Evolutionary conservation across 2,113 vertebrate species (phyloP).

Genomic region (Bos javanicus): DNA sequence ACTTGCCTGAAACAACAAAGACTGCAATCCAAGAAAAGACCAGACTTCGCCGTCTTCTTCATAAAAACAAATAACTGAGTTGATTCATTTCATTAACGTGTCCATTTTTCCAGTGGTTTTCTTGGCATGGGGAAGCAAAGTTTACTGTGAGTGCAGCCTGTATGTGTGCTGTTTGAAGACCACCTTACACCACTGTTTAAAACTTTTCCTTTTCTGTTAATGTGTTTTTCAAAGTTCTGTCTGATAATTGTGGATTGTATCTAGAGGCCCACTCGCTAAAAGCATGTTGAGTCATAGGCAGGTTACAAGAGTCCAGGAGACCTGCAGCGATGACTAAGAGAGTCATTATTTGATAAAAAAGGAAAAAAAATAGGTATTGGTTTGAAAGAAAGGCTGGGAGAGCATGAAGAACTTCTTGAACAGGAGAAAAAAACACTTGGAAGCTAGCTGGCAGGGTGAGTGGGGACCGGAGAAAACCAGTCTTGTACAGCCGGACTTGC

Average conservation of each 20-base stretch:
- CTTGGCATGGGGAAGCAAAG: not conserved
- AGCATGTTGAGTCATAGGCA: conserved; percentile 67
- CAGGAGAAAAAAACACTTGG: conserved; percentile 51
- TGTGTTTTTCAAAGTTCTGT: conserved; percentile 58
- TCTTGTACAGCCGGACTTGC: conserved; percentile 42
- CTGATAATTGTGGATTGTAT: conserved; percentile 54
- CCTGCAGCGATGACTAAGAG: conserved; percentile 64
- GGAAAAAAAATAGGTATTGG: conserved; percentile 59
- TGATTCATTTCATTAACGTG: not conserved
- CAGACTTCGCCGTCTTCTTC: not conserved
- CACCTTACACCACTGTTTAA: not conserved
- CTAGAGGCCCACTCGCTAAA: conserved; percentile 61
- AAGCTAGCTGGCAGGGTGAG: conserved; percentile 64
- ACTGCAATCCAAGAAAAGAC: not conserved
- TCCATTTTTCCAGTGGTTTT: conserved; percentile 13
- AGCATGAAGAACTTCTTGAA: conserved; percentile 67
- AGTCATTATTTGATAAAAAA: conserved; percentile 72
- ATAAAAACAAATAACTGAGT: conserved; percentile 31
- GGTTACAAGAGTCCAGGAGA: conserved; percentile 61
- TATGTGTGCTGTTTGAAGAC: not conserved
- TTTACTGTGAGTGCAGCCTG: not conserved
- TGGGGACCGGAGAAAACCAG: conserved; percentile 47
- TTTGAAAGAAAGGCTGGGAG: conserved; percentile 62
- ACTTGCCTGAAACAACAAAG: conserved; percentile 9
- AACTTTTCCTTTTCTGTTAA: conserved; percentile 40